Evolutionary conservation across 35 echinoderm and acorn worm genomes (phyloP).

Genomic region (Stichopus chloronotus): DNA sequence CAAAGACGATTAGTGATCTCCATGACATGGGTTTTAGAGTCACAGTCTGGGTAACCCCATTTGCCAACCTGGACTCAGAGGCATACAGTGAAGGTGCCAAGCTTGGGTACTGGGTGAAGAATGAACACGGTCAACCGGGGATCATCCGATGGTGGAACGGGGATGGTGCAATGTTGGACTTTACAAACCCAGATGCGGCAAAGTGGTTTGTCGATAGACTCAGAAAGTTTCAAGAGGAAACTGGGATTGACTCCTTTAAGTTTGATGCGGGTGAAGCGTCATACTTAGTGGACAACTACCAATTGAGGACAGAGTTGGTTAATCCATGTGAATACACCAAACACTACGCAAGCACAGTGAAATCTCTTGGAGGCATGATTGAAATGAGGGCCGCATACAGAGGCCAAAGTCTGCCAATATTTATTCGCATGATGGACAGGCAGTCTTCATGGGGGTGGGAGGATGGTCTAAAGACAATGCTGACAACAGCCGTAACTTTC

Average conservation of each 20-base stretch:
- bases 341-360: conserved; percentile 57
- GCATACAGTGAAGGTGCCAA: conserved; percentile 57
- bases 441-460: conserved; percentile 68
- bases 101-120: conserved; percentile 66
- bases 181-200: conserved; percentile 62
- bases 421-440: conserved; percentile 74
- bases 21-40: conserved; percentile 72
- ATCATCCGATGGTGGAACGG: conserved; percentile 83
- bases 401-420: conserved; percentile 64
- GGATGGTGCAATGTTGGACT: conserved; percentile 61
- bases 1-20: conserved; percentile 48
- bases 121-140: conserved; percentile 56
- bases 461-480: conserved; percentile 73
- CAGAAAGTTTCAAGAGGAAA: conserved; percentile 53
- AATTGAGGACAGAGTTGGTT: conserved; percentile 38
- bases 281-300: conserved; percentile 49
- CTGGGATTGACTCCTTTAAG: conserved; percentile 80
- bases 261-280: conserved; percentile 81
- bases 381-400: conserved; percentile 68
- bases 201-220: conserved; percentile 71
- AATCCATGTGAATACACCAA: conserved; percentile 76
- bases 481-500: conserved; percentile 69
- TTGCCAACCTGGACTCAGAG: conserved; percentile 71
- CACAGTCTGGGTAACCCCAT: conserved; percentile 64
- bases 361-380: conserved; percentile 43